Percentiles rank a stretch among this genome's conserved stretches.
Conservation (phyloP, 2,113 vertebrate species). For the Poecile atricapillus region DNA sequence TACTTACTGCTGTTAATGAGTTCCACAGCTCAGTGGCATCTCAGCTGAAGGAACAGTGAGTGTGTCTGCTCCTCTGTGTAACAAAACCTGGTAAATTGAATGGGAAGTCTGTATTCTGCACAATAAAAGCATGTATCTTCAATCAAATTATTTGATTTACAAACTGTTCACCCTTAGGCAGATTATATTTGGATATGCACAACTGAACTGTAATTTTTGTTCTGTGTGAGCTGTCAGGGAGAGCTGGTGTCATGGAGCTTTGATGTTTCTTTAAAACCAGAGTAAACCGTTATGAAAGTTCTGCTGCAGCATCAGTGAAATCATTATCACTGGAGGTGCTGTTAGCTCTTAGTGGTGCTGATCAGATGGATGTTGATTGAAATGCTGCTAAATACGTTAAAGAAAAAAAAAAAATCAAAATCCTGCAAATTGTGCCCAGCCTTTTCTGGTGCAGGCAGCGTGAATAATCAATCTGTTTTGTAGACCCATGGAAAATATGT, state of each 20-base stretch:
- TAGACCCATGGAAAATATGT: background rate
- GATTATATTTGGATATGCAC: conserved; percentile 60
- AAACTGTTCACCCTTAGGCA: conserved; percentile 69
- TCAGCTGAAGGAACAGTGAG: background rate
- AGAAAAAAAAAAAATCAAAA: background rate
- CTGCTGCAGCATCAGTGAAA: background rate
- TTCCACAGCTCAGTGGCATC: conserved; percentile 38
- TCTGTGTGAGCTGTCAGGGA: conserved; percentile 46
- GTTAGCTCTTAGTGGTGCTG: background rate
- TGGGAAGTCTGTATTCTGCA: background rate
- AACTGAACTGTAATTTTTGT: background rate
- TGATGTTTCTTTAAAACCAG: conserved; percentile 59
- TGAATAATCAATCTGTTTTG: background rate
- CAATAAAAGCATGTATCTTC: conserved; percentile 30
- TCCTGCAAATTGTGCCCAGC: background rate
- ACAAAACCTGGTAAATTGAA: background rate
- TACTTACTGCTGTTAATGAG: conserved; percentile 58
- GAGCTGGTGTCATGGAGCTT: conserved; percentile 37
- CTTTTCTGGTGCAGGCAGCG: background rate
- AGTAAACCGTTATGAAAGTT: conserved; percentile 38
- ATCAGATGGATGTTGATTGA: conserved; percentile 10
- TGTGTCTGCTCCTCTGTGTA: background rate
- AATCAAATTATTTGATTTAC: conserved; percentile 49
- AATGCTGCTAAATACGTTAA: background rate
- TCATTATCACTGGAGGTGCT: background rate